Evolutionary conservation across 2,888 invertebrate species (phyloP).

Genomic region (Drosophila nigricruria): DNA sequence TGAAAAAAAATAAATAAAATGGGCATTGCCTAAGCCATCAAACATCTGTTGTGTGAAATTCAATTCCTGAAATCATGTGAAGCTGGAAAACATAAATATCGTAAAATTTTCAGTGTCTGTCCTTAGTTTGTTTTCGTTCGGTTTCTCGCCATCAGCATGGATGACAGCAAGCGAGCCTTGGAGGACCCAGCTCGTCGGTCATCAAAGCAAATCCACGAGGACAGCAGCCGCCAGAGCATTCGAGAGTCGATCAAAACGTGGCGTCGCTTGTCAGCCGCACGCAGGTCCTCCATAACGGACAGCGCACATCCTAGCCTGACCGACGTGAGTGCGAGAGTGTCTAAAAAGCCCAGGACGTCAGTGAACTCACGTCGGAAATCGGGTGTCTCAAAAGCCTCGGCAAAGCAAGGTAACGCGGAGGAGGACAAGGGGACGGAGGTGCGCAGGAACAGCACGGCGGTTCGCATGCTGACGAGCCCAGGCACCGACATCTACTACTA

Average conservation of each 20-base stretch:
- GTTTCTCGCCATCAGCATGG: neutral
- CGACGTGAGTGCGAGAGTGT: fast-evolving
- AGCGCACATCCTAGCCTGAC: fast-evolving
- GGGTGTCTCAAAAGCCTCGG: neutral
- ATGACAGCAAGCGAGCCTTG: too few relatives aligned
- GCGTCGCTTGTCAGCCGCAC: slow-evolving; percentile 3
- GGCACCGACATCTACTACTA: slow-evolving; percentile 2
- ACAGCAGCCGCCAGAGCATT: slow-evolving; percentile 23
- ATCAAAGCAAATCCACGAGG: neutral
- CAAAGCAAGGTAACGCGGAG: too few relatives aligned
- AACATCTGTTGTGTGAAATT: neutral
- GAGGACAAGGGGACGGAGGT: neutral
- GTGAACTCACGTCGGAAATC: neutral
- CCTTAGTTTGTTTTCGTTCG: neutral
- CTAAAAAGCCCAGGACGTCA: neutral
- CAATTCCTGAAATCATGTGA: neutral
- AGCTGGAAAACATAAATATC: neutral
- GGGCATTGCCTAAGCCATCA: neutral
- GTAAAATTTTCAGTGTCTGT: neutral
- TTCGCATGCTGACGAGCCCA: neutral
- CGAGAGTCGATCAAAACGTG: slow-evolving; percentile 6
- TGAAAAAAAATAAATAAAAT: neutral
- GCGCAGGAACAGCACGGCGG: neutral
- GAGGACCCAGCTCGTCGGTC: neutral
- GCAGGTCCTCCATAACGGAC: neutral